Conservation (phyloP, 2,888 invertebrate species). For the Hipparchia sbordonii region DNA sequence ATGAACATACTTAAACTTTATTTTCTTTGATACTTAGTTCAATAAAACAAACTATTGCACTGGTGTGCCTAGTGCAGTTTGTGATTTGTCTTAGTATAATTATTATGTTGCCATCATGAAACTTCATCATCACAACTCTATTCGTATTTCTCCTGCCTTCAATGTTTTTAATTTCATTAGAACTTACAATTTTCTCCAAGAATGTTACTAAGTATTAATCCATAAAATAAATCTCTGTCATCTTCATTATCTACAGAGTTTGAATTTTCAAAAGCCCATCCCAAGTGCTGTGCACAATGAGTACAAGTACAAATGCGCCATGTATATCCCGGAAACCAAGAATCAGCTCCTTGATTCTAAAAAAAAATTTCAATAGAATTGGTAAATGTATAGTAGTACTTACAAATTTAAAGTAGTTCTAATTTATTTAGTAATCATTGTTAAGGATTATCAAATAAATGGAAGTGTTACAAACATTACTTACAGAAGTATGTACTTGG, state of each 20-base stretch:
- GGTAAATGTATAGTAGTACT: background rate
- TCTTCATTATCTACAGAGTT: constrained; percentile 48
- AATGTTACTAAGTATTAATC: constrained; percentile 71
- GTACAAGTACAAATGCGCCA: constrained; percentile 85
- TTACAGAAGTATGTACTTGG: too few relatives aligned
- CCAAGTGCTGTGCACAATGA: constrained; percentile 83
- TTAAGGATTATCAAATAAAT: too few relatives aligned
- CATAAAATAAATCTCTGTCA: constrained; percentile 64
- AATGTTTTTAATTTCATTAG: background rate
- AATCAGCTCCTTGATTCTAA: constrained; percentile 81
- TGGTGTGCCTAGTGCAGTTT: too few relatives aligned
- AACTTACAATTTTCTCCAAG: constrained; percentile 78
- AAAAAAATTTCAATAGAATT: constrained; percentile 39
- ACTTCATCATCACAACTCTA: too few relatives aligned
- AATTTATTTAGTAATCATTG: too few relatives aligned
- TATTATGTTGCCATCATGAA: too few relatives aligned
- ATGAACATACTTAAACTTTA: too few relatives aligned
- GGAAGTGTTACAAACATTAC: too few relatives aligned
- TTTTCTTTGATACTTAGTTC: too few relatives aligned
- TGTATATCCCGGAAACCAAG: constrained; percentile 86
- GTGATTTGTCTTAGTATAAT: too few relatives aligned
- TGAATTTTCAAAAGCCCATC: constrained; percentile 83
- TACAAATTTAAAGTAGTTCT: background rate
- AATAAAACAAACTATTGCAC: too few relatives aligned
- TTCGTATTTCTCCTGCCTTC: too few relatives aligned